These are phyloP conservation scores for Notodonta dromedarius DNA, from an alignment of 2,888 invertebrate species.

Conservation along the genomic window DNA sequence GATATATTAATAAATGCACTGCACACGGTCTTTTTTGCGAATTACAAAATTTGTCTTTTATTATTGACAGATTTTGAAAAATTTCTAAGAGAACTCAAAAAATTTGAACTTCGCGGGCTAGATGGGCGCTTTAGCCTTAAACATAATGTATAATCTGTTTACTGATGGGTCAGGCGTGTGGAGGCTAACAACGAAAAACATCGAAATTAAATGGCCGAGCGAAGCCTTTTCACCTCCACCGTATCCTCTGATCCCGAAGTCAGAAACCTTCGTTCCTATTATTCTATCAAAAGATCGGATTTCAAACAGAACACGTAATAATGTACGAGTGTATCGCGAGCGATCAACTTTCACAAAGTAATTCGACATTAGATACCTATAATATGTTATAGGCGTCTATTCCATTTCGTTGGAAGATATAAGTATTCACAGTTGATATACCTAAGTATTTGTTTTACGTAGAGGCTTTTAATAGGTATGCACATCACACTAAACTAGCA, in stretches of 20 bases:
- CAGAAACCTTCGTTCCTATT: conserved; percentile 35
- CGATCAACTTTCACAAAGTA: conserved; percentile 24
- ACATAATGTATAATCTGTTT: background rate
- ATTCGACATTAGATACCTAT: background rate
- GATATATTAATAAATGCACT: no score
- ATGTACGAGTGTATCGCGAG: conserved; percentile 9
- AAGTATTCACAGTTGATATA: background rate
- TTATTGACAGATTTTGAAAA: no score
- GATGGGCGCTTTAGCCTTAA: no score
- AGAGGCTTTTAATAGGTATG: background rate
- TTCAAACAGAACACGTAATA: conserved; percentile 32
- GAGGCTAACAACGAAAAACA: conserved; percentile 13
- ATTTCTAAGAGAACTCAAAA: no score
- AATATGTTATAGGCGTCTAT: background rate
- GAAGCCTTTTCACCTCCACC: conserved; percentile 27
- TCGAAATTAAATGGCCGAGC: conserved; percentile 28
- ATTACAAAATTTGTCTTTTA: no score
- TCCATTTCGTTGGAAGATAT: background rate
- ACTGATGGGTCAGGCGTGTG: conserved; percentile 3
- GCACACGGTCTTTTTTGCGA: no score
- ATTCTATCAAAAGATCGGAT: conserved; percentile 36
- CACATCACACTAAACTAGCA: no score
- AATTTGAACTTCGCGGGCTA: no score
- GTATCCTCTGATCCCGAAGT: conserved; percentile 33
- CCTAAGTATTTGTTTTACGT: background rate